Evolutionary conservation across 2,797 vertebrate genomes (phyloP).

Genomic region (Rhodeus uyekii): DNA sequence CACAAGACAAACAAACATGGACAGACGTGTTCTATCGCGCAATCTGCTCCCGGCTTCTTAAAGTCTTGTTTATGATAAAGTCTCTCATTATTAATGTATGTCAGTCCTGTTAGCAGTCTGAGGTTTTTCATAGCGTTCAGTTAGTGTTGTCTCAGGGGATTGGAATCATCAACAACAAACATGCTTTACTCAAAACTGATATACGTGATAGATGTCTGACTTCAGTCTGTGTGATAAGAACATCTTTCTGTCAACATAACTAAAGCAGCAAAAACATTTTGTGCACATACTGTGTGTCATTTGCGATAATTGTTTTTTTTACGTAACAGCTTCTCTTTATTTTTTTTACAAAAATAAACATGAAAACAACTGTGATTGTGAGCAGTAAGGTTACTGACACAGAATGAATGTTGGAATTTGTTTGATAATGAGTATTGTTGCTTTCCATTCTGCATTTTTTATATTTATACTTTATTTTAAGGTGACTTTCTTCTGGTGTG

Average conservation of each 20-base stretch:
- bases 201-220: conserved; percentile 23
- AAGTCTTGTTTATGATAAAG: conserved; percentile 51
- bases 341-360: neutral
- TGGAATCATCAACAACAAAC: conserved; percentile 54
- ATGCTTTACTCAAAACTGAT: conserved; percentile 50
- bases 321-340: neutral
- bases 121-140: conserved; percentile 21
- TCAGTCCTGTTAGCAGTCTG: conserved; percentile 36
- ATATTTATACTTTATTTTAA: neutral
- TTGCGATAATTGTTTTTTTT: neutral
- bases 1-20: neutral
- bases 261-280: neutral
- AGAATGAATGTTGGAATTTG: neutral
- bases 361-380: conserved; percentile 17
- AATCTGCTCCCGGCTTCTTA: conserved; percentile 23
- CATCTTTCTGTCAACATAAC: conserved; percentile 33
- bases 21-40: neutral
- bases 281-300: neutral
- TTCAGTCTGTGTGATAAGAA: neutral
- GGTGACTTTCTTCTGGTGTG: neutral
- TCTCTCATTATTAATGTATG: conserved; percentile 56
- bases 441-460: neutral
- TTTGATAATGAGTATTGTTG: neutral
- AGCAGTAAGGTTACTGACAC: neutral
- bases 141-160: conserved; percentile 50